Base-by-base conservation (phyloP, 2,797 vertebrate species). In the Pitangus sulphuratus region DNA sequence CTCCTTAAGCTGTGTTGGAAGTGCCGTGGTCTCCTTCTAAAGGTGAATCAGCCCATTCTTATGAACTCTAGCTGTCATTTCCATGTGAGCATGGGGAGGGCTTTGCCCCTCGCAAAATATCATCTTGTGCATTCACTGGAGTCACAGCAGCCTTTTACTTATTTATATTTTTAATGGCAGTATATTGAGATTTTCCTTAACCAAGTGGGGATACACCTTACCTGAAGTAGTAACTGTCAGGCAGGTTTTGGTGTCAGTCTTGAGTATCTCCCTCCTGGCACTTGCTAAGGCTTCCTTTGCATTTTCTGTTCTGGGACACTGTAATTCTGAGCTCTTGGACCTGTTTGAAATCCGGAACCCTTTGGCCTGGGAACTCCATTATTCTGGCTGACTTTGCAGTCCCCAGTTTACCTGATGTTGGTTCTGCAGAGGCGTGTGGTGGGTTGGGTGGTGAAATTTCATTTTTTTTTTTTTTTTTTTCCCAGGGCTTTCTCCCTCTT, bases 361-460 rank as follows among this genome's bases (percentile, higher is more conserved):
- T 79, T 80, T 78, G 56, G 48, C 58, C 71, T 90, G 90, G 87
- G 82, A 94, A 64, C 64, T 58, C 16, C 44, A 3, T 83, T 79
- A 18, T 86, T 93, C 80, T 93, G 66, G 54, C 83, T 90, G 88
- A 87, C 7, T 51, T 66, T 71, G 81, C 87, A 87, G 11, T 90
- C 25, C 47, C 21, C 15, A 28, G 0, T 75, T 77, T 90, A 87
- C 84, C 45, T 94, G 87, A 33, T 80, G 84, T 58, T 84, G 25
- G 30, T 83, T 78, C 57, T 66, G 71, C 48, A n/a, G 83, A 84
- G 48, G 37, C 1, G 3, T 81, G 74, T 65, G 84, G 37, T 87
- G 35, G 66, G 54, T 33, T 76, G 58, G 40, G 48, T 87, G 62
- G 47, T 93, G 58, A 84, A 89, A 69, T 62, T 50, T 64, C 81